Percentiles rank a stretch among this genome's conserved stretches.
Evolutionary conservation across 2,888 invertebrate species (phyloP).

Genomic region (Brachyptera putata): DNA sequence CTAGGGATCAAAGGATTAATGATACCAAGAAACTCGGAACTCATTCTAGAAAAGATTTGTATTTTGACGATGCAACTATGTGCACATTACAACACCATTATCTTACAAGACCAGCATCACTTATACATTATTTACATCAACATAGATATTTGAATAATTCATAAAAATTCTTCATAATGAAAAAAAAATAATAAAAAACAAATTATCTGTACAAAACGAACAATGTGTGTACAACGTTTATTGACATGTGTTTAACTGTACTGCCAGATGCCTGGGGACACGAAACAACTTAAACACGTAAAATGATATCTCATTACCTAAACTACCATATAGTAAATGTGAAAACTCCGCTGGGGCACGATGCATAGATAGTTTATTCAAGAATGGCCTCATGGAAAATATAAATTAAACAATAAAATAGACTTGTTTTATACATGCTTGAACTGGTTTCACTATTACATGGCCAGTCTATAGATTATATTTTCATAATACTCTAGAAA

Average conservation of each 20-base stretch:
- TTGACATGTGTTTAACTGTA: neutral
- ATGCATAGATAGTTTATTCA: slow-evolving; percentile 30
- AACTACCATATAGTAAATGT: neutral
- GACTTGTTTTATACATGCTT: slow-evolving; percentile 29
- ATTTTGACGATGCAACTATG: slow-evolving; percentile 44
- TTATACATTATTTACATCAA: slow-evolving; percentile 43
- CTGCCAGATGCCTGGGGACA: neutral
- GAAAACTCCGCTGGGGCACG: slow-evolving; percentile 28
- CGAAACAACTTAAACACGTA: neutral
- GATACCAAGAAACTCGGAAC: too few species aligned
- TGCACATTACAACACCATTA: slow-evolving; percentile 56
- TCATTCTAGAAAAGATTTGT: slow-evolving; percentile 34
- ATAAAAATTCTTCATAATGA: neutral
- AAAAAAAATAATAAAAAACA: slow-evolving; percentile 37
- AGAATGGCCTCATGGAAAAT: slow-evolving; percentile 27
- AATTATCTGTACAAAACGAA: slow-evolving; percentile 40
- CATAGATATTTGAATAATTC: slow-evolving; percentile 27
- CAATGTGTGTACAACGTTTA: slow-evolving; percentile 36
- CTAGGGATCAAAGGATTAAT: too few species aligned
- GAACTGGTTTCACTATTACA: slow-evolving; percentile 1
- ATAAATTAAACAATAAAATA: slow-evolving; percentile 29
- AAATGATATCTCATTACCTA: neutral
- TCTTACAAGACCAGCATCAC: slow-evolving; percentile 52
- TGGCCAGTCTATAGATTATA: neutral
- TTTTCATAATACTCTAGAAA: neutral